phyloP scores from a whole-genome alignment of 1,140 invertebrate species.

The Harlomillsia oculata region DNA sequence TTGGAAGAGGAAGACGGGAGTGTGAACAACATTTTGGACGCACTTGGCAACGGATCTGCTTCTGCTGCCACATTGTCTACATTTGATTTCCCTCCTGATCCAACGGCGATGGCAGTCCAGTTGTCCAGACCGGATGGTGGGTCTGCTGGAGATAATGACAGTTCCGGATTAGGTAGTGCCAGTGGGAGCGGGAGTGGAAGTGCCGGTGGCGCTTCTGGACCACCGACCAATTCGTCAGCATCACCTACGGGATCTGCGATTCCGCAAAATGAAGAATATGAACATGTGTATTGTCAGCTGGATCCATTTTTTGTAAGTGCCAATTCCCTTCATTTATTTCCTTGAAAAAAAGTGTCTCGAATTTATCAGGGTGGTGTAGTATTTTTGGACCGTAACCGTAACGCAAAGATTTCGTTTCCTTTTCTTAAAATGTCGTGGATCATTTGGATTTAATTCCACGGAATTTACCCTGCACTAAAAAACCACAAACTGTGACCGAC shows the following conservation, averaged over 20 bases:
- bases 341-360: too few species aligned
- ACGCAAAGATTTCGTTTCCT: too few species aligned
- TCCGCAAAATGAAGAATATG: conserved; percentile 32
- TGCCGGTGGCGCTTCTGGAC: conserved; percentile 8
- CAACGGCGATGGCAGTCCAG: neutral
- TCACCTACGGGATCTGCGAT: conserved; percentile 30
- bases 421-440: too few species aligned
- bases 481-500: too few species aligned
- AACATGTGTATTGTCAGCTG: conserved; percentile 35
- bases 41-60: conserved; percentile 21
- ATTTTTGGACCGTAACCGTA: too few species aligned
- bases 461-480: too few species aligned
- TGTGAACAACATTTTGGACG: conserved; percentile 35
- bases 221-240: conserved; percentile 31
- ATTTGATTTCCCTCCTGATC: neutral
- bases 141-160: conserved; percentile 28
- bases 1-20: conserved; percentile 32
- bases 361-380: too few species aligned
- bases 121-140: neutral
- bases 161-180: conserved; percentile 31
- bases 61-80: conserved; percentile 14
- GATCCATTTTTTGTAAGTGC: conserved; percentile 35
- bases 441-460: too few species aligned
- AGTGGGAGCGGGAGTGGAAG: conserved; percentile 15
- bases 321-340: neutral